Conservation (phyloP, 2,888 invertebrate species). For the Phyllotreta cruciferae region DNA sequence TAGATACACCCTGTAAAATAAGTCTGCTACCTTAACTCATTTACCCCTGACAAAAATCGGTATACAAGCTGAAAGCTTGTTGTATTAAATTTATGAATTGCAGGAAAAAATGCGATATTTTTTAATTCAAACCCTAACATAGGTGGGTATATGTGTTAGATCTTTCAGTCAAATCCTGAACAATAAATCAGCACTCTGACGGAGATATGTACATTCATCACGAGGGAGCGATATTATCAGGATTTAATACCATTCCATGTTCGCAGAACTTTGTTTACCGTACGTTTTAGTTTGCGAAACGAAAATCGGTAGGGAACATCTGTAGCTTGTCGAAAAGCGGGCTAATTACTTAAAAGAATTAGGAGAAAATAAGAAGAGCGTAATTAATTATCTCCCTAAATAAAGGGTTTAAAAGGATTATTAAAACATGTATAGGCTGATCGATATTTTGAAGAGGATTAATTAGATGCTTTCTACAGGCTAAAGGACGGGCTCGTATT, state of each 20-base stretch:
- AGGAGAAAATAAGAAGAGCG: background rate
- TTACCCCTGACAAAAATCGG: no score
- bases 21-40: no score
- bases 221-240: background rate
- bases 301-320: constrained; percentile 4
- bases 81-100: no score
- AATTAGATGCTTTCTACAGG: no score
- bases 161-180: constrained; percentile 2
- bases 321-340: constrained; percentile 2
- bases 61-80: no score
- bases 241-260: constrained; percentile 1
- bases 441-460: no score
- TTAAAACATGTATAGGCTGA: no score
- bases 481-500: no score
- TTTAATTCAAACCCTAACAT: no score
- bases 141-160: background rate
- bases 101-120: no score
- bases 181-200: constrained; percentile 11
- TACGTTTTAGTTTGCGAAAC: constrained; percentile 8
- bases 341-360: background rate
- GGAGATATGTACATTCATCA: constrained; percentile 10
- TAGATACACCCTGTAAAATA: no score
- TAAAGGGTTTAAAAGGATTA: background rate
- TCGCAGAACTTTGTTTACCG: constrained; percentile 8
- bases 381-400: constrained; percentile 5